Conservation (phyloP, 2,797 vertebrate species). For the Neomorphus geoffroyi region DNA sequence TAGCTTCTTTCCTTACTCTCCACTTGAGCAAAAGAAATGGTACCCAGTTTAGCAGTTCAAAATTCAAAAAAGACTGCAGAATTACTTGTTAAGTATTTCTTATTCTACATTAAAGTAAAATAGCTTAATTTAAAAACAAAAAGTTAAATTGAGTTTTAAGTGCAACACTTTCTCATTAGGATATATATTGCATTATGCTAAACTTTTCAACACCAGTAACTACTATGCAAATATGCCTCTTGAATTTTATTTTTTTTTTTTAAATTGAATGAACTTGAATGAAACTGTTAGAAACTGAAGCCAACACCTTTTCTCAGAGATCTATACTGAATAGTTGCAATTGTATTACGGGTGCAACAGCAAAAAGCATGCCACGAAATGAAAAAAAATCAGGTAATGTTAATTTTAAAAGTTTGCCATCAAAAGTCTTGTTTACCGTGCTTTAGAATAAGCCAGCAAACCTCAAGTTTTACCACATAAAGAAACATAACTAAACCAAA, state of each 20-base stretch:
- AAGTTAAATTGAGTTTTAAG: background rate
- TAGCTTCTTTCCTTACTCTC: constrained; percentile 97
- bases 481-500: background rate
- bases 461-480: background rate
- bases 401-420: background rate
- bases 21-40: constrained; percentile 77
- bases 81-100: background rate
- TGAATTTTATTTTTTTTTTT: no score
- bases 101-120: background rate
- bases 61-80: background rate
- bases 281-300: background rate
- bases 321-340: background rate
- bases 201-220: background rate
- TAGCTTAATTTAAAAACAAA: background rate
- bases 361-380: background rate
- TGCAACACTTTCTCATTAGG: background rate
- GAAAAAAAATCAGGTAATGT: background rate
- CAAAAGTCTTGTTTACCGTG: background rate
- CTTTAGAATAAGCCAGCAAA: background rate
- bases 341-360: background rate
- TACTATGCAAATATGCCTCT: background rate
- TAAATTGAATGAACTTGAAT: no score
- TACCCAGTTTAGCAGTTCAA: background rate
- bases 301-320: background rate
- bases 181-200: background rate